Percentiles rank a stretch among this genome's conserved stretches.
Conservation (phyloP, 2,113 vertebrate genomes). For the Morone saxatilis region DNA sequence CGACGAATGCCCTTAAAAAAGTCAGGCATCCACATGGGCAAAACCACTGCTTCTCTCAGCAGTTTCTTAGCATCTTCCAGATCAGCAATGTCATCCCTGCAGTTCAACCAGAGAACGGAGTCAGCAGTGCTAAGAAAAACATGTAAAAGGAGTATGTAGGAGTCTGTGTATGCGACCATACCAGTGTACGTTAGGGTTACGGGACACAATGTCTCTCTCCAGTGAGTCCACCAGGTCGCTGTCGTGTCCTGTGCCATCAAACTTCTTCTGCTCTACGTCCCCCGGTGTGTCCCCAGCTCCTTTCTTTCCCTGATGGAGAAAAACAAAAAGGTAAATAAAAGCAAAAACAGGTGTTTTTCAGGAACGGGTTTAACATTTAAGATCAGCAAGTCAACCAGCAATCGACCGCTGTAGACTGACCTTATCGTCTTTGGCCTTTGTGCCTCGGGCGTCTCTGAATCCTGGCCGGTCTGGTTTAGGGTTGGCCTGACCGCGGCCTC, state of each 20-base stretch:
- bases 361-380: neutral
- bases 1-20: conserved; percentile 98
- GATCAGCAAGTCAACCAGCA: neutral
- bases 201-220: conserved; percentile 97
- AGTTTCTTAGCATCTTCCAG: conserved; percentile 95
- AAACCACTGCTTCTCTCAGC: conserved; percentile 95
- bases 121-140: conserved; percentile 5
- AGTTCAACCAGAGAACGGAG: conserved; percentile 32
- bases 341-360: neutral
- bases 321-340: neutral
- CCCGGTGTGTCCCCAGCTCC: conserved; percentile 83
- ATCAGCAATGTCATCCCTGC: conserved; percentile 97
- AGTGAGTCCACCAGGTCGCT: conserved; percentile 93
- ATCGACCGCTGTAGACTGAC: conserved; percentile 67
- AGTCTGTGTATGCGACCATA: conserved; percentile 69
- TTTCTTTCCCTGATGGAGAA: conserved; percentile 87
- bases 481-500: conserved; percentile 85
- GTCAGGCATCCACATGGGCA: conserved; percentile 99
- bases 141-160: neutral
- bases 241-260: conserved; percentile 93
- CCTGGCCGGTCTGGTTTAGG: conserved; percentile 85
- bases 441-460: conserved; percentile 83
- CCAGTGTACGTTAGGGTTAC: conserved; percentile 97
- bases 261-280: conserved; percentile 91
- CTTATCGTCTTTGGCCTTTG: conserved; percentile 92